Evolutionary conservation across 1,140 invertebrate species (phyloP).

Genomic region (Littorina saxatilis): DNA sequence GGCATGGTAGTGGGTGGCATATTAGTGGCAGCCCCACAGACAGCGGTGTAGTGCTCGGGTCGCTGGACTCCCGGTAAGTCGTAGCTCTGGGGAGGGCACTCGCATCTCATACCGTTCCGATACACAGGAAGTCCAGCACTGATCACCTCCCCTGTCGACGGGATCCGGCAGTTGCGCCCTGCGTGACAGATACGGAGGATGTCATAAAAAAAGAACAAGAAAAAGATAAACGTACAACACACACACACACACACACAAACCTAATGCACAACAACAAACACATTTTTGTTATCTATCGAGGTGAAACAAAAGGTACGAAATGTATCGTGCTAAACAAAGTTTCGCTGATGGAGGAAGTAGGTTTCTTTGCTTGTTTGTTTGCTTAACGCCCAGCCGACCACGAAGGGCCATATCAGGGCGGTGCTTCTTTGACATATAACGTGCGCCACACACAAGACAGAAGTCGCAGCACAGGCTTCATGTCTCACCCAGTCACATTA

Average conservation of each 20-base stretch:
- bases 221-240: neutral
- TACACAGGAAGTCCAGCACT: neutral
- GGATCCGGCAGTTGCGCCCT: constrained; percentile 4
- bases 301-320: too few relatives aligned
- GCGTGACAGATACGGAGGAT: neutral
- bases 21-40: neutral
- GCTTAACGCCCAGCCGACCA: too few relatives aligned
- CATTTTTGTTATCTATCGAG: too few relatives aligned
- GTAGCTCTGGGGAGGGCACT: neutral
- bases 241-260: neutral
- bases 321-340: too few relatives aligned
- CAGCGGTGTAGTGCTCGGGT: neutral
- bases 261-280: neutral
- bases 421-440: too few relatives aligned
- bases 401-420: too few relatives aligned
- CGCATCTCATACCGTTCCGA: neutral
- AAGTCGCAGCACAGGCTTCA: too few relatives aligned
- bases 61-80: neutral
- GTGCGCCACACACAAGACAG: too few relatives aligned
- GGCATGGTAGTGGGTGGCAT: neutral
- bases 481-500: too few relatives aligned
- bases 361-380: too few relatives aligned
- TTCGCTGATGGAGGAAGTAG: too few relatives aligned
- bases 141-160: neutral
- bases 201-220: too few relatives aligned